Evolutionary conservation across 2,888 invertebrate species (phyloP), one percentile per base, ranked within the genome.

Genomic region (Pristionchus exspectatus): DNA sequence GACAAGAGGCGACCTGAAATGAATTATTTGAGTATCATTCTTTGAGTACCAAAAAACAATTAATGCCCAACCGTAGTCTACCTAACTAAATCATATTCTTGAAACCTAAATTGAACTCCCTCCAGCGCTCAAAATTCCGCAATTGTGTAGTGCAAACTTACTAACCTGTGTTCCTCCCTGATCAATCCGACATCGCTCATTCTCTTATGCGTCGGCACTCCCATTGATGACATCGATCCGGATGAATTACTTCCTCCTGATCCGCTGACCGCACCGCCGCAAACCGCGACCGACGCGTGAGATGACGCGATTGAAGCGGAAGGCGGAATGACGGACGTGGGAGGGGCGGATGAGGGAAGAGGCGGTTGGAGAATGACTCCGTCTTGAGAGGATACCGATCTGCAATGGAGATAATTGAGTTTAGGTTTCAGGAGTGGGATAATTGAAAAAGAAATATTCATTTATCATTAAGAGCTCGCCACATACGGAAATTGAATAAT

Each of bases 321-420:
- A 9, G 72, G 54, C 18, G 63, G 83, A 63, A 38, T 89, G 30
- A 72, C 59, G 24, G 44, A 50, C 9, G 54, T 30, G 63, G 90
- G 88, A 12, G 87, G n/a, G 30, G 90, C 83, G 66, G 72, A 69
- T 21, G 74, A 33, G 38, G 56, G 54, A 30, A 30, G 30, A 18
- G 81, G 44, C 38, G 81, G 81, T 27, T 89, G 89, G 50, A 92
- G 88, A 54, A 92, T 92, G 9, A 88, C 92, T 44, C 95, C 95
- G 81, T 95, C 95, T 87, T 95, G 95, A 89, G 93, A 93, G n/a
- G 94, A 94, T 2, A 93, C 94, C 5, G 94, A 94, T 86, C 94
- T 91, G 81, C 16, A 91, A 91, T 5, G 50, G 54, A 33, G 72
- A 69, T n/a, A 7, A 33, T 7, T n/a, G 72, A 24, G n/a, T n/a